Evolutionary conservation across 2,113 vertebrate species (phyloP).

Genomic region (Tyrannus savana): DNA sequence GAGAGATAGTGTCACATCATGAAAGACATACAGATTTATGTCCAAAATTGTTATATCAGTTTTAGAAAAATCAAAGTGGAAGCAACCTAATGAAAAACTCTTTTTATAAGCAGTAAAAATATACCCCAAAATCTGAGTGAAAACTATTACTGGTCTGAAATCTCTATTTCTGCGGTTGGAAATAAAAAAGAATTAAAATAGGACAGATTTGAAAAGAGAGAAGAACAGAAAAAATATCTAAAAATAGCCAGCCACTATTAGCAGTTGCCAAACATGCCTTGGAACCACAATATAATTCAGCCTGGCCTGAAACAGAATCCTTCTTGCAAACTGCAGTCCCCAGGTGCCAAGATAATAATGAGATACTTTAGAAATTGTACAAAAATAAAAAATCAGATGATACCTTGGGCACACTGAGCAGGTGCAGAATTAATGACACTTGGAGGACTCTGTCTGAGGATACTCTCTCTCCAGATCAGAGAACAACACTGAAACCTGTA

Average conservation of each 20-base stretch:
- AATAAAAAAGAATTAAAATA: neutral
- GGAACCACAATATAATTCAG: slow-evolving; percentile 38
- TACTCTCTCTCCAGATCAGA: neutral
- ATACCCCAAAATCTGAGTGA: neutral
- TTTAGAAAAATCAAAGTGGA: neutral
- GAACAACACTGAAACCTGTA: neutral
- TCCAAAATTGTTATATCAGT: neutral
- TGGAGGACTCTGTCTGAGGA: neutral
- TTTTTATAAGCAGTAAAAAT: neutral
- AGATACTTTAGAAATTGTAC: neutral
- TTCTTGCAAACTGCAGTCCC: slow-evolving; percentile 24
- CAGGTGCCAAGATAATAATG: slow-evolving; percentile 19
- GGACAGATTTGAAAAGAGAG: slow-evolving; percentile 20
- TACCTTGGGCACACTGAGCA: neutral
- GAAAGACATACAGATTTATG: neutral
- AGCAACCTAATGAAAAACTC: neutral
- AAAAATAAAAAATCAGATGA: slow-evolving; percentile 1
- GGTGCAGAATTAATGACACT: neutral
- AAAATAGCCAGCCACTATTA: slow-evolving; percentile 65
- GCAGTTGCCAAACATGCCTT: slow-evolving; percentile 34
- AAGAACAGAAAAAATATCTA: slow-evolving; percentile 26
- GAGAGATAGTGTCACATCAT: neutral
- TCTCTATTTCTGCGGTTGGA: neutral
- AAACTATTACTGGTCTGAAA: neutral
- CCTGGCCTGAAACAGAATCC: slow-evolving; percentile 12